Conservation (phyloP, 2,888 invertebrate genomes). For the Drosophila kanekoi region DNA sequence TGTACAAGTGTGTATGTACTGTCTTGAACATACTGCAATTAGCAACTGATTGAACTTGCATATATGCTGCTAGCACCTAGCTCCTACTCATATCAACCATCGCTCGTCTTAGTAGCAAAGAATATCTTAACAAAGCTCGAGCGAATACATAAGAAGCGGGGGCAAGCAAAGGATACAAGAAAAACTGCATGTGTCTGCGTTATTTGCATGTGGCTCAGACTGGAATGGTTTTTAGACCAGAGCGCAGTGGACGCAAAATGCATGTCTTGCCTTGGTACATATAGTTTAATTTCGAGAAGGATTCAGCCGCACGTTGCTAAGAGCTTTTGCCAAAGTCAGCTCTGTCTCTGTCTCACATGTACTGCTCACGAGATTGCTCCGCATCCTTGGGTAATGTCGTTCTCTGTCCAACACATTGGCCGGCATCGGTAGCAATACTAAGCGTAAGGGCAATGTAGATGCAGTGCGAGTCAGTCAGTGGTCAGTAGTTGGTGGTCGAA, state of each 20-base stretch:
- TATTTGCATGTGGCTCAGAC: slow-evolving; percentile 78
- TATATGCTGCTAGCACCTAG: slow-evolving; percentile 53
- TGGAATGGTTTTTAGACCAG: slow-evolving; percentile 60
- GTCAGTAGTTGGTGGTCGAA: slow-evolving; percentile 81
- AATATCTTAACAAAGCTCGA: slow-evolving; percentile 79
- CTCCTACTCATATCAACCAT: slow-evolving; percentile 55
- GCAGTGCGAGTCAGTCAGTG: slow-evolving; percentile 68
- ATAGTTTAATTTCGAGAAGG: slow-evolving; percentile 81
- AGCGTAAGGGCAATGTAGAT: slow-evolving; percentile 59
- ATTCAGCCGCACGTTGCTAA: slow-evolving; percentile 76
- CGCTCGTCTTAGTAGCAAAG: slow-evolving; percentile 76
- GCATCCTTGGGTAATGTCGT: slow-evolving; percentile 26
- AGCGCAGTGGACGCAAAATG: slow-evolving; percentile 41
- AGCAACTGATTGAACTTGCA: slow-evolving; percentile 80
- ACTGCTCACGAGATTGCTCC: slow-evolving; percentile 20
- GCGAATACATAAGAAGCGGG: slow-evolving; percentile 68
- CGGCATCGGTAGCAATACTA: slow-evolving; percentile 43
- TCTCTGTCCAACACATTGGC: slow-evolving; percentile 53
- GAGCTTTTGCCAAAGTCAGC: slow-evolving; percentile 67
- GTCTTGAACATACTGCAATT: slow-evolving; percentile 66
- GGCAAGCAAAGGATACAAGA: slow-evolving; percentile 66
- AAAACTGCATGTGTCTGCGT: slow-evolving; percentile 80
- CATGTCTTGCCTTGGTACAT: slow-evolving; percentile 75
- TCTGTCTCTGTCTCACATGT: slow-evolving; percentile 30
- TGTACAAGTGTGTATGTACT: slow-evolving; percentile 35